Base-by-base conservation (phyloP, 2,113 vertebrate species). In the Rousettus leschenaultii region DNA sequence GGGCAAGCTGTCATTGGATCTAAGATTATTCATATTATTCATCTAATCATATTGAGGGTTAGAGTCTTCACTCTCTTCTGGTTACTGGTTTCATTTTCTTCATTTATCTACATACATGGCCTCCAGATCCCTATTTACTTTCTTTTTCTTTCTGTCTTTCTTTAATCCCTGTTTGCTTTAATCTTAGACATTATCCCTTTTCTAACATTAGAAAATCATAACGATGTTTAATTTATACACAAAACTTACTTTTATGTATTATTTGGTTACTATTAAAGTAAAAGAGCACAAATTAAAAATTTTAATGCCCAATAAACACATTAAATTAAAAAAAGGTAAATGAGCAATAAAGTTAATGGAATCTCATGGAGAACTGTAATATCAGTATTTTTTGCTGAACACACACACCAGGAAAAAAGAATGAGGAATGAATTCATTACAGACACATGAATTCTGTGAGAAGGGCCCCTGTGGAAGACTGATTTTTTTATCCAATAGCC, bases 341-440 rank as follows among this genome's bases (percentile, higher is more conserved):
- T 13, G 84, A 97, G 66, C 53, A 77, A 40, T 57, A 70, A 96
- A 86, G 43, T 91, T 89, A 43, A 6, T 77, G 68, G 13, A 33
- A 51, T 95, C 89, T 73, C 91, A 53, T 48, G 87, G 93, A 96
- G 61, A 83, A 95, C 38, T 84, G 55, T 85, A 79, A 59, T 77
- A 84, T 88, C 45, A 43, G 5, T 91, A 73, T 65, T 97, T 98
- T 98, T 95, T 80, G 78, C 84, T 33, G 84, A 82, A 65, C 51
- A 35, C 33, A 77, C 40, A 77, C 11, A 18, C 53, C 10, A 14
- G 35, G 33, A 77, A 30, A 33, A 82, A 45, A 24, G 22, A 85
- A 55, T 18, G 74, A 51, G 45, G 43, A 18, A 24, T 21, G 14
- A 59, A 70, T 71, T 97, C 2, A 7, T 68, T 96, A 85, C n/a